Percentiles rank a stretch among this genome's conserved stretches.
Evolutionary conservation across 2,113 vertebrate genomes (phyloP).

Genomic region (Hippocampus guttulatus): DNA sequence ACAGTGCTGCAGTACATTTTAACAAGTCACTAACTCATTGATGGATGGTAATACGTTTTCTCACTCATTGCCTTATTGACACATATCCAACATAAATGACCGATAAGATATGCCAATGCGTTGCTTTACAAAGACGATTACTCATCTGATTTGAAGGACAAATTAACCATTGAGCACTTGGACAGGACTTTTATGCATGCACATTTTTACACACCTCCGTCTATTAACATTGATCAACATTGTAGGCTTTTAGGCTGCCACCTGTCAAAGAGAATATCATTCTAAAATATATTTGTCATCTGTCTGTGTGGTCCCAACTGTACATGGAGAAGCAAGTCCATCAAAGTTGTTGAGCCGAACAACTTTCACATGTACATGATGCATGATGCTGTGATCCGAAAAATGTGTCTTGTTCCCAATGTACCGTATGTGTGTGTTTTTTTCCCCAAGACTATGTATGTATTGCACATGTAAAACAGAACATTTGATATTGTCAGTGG

Average conservation of each 20-base stretch:
- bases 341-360: slow-evolving; percentile 83
- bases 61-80: not conserved
- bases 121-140: not conserved
- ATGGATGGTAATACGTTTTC: not conserved
- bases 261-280: slow-evolving; percentile 87
- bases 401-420: slow-evolving; percentile 32
- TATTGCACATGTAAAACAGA: slow-evolving; percentile 20
- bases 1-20: not conserved
- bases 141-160: not conserved
- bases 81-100: not conserved
- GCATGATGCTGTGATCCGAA: slow-evolving; percentile 82
- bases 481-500: slow-evolving; percentile 41
- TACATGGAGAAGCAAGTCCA: slow-evolving; percentile 88
- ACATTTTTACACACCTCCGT: not conserved
- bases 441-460: slow-evolving; percentile 14
- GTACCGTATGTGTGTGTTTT: slow-evolving; percentile 27
- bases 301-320: slow-evolving; percentile 87
- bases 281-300: slow-evolving; percentile 92
- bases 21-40: not conserved
- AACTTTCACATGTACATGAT: slow-evolving; percentile 87
- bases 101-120: not conserved
- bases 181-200: slow-evolving; percentile 19
- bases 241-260: not conserved
- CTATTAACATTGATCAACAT: not conserved
- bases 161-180: not conserved